Evolutionary conservation across 1,140 invertebrate species (phyloP).

Genomic region (Calosoma granatense): DNA sequence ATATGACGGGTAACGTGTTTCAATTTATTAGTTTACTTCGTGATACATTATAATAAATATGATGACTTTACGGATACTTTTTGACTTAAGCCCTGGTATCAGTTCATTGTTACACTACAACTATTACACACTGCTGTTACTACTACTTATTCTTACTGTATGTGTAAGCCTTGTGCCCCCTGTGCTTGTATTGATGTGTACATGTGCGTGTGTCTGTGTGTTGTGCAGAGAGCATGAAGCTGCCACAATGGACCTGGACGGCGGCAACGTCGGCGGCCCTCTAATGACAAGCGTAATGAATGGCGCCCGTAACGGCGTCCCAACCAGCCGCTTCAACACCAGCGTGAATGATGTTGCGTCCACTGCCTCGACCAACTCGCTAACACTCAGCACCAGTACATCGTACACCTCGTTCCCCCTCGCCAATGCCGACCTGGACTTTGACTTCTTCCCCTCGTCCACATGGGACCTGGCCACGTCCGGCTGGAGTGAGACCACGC

Average conservation of each 20-base stretch:
- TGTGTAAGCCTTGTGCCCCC: no score
- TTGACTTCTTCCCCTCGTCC: constrained; percentile 46
- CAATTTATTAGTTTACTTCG: no score
- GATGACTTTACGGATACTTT: no score
- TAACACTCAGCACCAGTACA: constrained; percentile 32
- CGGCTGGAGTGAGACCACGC: constrained; percentile 29
- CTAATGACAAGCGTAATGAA: constrained; percentile 55
- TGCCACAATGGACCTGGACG: neutral
- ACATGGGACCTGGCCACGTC: constrained; percentile 41
- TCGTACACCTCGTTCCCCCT: constrained; percentile 31
- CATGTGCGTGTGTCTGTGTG: neutral
- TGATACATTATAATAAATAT: no score
- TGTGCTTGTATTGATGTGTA: no score
- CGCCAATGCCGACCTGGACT: constrained; percentile 45
- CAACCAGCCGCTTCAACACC: constrained; percentile 25
- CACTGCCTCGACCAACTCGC: constrained; percentile 30
- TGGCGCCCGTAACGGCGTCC: constrained; percentile 36
- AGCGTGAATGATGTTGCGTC: constrained; percentile 28
- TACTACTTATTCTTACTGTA: no score
- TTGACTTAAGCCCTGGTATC: no score
- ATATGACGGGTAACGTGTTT: no score
- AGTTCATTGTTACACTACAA: no score
- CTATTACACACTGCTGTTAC: no score
- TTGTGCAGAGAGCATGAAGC: neutral
- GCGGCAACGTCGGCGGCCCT: constrained; percentile 42